Conservation (phyloP, 2,888 invertebrate species). For the Calliphora vomitoria region DNA sequence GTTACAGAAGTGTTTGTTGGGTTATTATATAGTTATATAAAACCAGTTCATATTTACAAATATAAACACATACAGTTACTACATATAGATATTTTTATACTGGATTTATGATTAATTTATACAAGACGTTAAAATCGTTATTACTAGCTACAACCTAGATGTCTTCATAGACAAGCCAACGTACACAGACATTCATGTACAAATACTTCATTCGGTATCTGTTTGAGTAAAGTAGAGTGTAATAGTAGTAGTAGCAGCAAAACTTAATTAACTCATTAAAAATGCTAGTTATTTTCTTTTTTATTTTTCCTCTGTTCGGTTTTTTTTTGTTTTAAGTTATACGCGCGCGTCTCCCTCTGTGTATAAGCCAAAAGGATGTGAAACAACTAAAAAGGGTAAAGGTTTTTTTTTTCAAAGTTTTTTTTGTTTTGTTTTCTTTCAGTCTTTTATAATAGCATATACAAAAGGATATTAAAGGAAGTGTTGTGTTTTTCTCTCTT, state of each 20-base stretch:
- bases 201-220: constrained; percentile 19
- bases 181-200: not conserved
- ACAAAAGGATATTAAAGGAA: constrained; percentile 63
- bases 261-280: constrained; percentile 84
- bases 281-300: constrained; percentile 73
- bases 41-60: not conserved
- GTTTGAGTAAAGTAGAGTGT: constrained; percentile 50
- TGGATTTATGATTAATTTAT: constrained; percentile 74
- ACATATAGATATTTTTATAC: constrained; percentile 35
- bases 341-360: constrained; percentile 53
- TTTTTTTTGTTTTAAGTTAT: constrained; percentile 42
- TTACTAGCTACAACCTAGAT: constrained; percentile 45
- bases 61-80: not conserved
- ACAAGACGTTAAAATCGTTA: constrained; percentile 67
- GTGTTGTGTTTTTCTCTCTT: constrained; percentile 41
- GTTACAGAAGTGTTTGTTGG: not conserved
- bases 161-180: constrained; percentile 29
- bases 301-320: constrained; percentile 6
- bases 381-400: constrained; percentile 64
- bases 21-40: not conserved
- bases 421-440: constrained; percentile 9
- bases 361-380: constrained; percentile 67
- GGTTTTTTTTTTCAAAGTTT: not conserved
- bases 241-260: constrained; percentile 75
- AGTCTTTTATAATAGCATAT: constrained; percentile 36